These are phyloP conservation scores for Chlorospingus semifuscus DNA, from an alignment of 2,797 vertebrate genomes.

Conservation along the genomic window DNA sequence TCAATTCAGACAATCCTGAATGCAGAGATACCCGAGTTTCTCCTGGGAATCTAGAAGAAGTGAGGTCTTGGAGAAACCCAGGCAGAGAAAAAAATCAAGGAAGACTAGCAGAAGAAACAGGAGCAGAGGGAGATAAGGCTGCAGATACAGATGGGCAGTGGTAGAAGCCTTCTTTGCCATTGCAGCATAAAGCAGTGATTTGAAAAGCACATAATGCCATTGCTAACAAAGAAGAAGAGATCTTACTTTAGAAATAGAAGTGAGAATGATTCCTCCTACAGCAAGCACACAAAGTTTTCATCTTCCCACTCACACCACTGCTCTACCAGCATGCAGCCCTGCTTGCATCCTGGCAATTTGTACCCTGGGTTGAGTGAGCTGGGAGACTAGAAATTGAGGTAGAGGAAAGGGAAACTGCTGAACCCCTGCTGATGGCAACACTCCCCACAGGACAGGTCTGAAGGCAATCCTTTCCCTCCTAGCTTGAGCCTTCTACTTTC, in stretches of 20 bases:
- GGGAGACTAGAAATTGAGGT: neutral
- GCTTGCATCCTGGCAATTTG: neutral
- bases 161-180: neutral
- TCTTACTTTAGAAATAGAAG: constrained; percentile 63
- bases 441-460: rapidly evolving
- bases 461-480: neutral
- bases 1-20: neutral
- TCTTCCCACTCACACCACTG: constrained; percentile 53
- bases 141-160: neutral
- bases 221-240: constrained; percentile 52
- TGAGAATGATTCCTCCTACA: constrained; percentile 67
- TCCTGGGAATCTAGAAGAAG: neutral
- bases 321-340: constrained; percentile 16
- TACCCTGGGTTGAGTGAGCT: neutral
- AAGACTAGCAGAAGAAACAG: neutral
- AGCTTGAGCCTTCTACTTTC: neutral
- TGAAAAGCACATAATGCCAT: neutral
- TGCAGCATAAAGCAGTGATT: neutral
- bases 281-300: constrained; percentile 50
- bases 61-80: neutral
- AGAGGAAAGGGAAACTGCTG: neutral
- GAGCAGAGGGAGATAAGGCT: neutral
- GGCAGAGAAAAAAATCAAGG: neutral
- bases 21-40: neutral
- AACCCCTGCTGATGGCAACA: neutral